phyloP scores from a whole-genome alignment of 2,888 invertebrate species.

The Cheilosia vernalis region DNA sequence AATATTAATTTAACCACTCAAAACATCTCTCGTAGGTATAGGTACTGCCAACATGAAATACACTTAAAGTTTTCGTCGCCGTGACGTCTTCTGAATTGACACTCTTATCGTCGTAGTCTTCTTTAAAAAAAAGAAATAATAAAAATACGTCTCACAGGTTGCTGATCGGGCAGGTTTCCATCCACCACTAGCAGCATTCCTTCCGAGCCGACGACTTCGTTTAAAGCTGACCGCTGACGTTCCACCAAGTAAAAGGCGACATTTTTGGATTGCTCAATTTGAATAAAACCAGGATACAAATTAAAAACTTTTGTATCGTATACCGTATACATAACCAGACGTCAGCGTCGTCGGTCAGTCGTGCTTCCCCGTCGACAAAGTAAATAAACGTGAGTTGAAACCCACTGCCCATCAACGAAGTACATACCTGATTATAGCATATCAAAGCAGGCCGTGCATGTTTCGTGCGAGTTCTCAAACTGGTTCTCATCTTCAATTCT shows the following conservation, averaged over 20 bases:
- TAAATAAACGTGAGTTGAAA: slow-evolving; percentile 45
- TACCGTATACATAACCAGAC: not conserved
- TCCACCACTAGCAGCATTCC: not conserved
- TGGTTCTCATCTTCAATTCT: slow-evolving; percentile 69
- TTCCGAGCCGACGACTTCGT: not conserved
- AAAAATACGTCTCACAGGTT: not conserved
- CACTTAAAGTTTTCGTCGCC: not conserved
- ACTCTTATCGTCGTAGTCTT: not conserved
- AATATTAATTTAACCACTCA: no score
- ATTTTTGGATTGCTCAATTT: slow-evolving; percentile 39
- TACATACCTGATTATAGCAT: slow-evolving; percentile 53
- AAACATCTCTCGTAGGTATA: not conserved
- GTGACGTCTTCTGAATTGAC: not conserved
- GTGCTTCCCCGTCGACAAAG: slow-evolving; percentile 11
- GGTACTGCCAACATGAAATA: not conserved
- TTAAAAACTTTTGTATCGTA: slow-evolving; percentile 26
- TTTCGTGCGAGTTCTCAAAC: slow-evolving; percentile 57
- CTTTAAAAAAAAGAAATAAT: not conserved
- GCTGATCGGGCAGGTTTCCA: not conserved
- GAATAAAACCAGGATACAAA: slow-evolving; percentile 48
- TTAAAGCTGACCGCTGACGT: not conserved
- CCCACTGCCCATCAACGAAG: slow-evolving; percentile 49
- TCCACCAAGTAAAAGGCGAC: slow-evolving; percentile 5
- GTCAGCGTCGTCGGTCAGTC: not conserved
- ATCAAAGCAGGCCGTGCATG: slow-evolving; percentile 55